Conservation (phyloP, 1,140 invertebrate species). For the Tetragonula clypearis region DNA sequence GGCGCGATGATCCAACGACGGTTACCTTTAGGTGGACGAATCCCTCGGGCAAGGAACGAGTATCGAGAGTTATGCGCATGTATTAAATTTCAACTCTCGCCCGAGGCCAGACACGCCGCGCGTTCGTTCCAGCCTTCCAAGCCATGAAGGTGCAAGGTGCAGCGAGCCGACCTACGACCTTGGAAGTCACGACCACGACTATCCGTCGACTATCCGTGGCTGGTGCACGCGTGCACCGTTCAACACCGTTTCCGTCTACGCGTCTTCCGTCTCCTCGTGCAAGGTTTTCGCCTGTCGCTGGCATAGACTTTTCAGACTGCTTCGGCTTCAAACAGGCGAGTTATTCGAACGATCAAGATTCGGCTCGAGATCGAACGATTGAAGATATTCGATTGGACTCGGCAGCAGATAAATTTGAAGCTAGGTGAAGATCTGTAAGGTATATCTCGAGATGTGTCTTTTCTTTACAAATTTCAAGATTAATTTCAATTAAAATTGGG, state of each 20-base stretch:
- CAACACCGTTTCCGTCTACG: slow-evolving; percentile 59
- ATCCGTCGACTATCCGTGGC: slow-evolving; percentile 29
- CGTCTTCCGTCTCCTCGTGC: slow-evolving; percentile 5
- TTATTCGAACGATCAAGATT: neutral
- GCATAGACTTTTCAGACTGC: no score
- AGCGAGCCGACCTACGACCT: slow-evolving; percentile 74
- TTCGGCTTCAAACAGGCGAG: neutral
- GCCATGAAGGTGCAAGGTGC: slow-evolving; percentile 73
- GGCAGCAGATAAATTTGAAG: neutral
- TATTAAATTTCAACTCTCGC: slow-evolving; percentile 77
- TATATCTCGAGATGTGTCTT: no score
- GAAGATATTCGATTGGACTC: neutral
- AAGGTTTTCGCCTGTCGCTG: no score
- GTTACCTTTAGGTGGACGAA: slow-evolving; percentile 37
- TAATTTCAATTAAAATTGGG: no score
- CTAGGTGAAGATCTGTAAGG: neutral
- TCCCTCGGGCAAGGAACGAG: slow-evolving; percentile 1
- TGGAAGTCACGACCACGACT: slow-evolving; percentile 72
- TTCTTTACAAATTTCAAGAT: no score
- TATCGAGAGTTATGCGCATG: slow-evolving; percentile 67
- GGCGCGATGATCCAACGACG: slow-evolving; percentile 50
- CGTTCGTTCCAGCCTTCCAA: slow-evolving; percentile 55
- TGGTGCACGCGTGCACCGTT: slow-evolving; percentile 19
- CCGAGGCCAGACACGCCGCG: slow-evolving; percentile 67
- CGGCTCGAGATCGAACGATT: neutral